Conservation (phyloP, 2,888 invertebrate genomes). For the Drepana falcataria region DNA sequence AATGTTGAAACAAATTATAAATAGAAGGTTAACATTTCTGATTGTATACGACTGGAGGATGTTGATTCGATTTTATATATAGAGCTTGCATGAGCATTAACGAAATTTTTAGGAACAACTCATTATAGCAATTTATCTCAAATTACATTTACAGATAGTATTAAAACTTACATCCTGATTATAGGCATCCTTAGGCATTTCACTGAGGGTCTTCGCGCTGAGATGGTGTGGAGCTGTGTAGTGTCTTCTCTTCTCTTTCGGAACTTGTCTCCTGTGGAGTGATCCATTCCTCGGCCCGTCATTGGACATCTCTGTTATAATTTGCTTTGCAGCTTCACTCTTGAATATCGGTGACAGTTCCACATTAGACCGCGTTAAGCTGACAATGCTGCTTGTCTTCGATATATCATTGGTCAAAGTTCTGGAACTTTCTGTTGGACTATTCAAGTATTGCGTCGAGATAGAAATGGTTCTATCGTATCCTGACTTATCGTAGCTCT, state of each 20-base stretch:
- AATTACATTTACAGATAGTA: neutral
- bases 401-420: conserved; percentile 70
- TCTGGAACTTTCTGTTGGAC: conserved; percentile 66
- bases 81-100: no score
- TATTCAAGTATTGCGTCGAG: conserved; percentile 68
- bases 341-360: conserved; percentile 89
- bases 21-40: no score
- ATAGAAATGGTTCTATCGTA: conserved; percentile 60
- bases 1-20: no score
- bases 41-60: no score
- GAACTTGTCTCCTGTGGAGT: conserved; percentile 83
- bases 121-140: no score
- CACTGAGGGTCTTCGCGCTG: conserved; percentile 80
- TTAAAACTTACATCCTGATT: conserved; percentile 67
- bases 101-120: no score
- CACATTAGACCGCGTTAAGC: conserved; percentile 65
- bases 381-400: conserved; percentile 68
- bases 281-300: conserved; percentile 77
- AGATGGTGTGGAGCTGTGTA: conserved; percentile 91
- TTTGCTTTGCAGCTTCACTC: conserved; percentile 91
- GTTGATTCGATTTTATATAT: no score
- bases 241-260: conserved; percentile 90
- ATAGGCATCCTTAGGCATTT: conserved; percentile 68
- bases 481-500: conserved; percentile 55
- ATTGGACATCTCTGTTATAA: conserved; percentile 88